Percentiles rank a stretch among this genome's conserved stretches.
Conservation (phyloP, 2,113 vertebrate species). For the Antigone vipio region DNA sequence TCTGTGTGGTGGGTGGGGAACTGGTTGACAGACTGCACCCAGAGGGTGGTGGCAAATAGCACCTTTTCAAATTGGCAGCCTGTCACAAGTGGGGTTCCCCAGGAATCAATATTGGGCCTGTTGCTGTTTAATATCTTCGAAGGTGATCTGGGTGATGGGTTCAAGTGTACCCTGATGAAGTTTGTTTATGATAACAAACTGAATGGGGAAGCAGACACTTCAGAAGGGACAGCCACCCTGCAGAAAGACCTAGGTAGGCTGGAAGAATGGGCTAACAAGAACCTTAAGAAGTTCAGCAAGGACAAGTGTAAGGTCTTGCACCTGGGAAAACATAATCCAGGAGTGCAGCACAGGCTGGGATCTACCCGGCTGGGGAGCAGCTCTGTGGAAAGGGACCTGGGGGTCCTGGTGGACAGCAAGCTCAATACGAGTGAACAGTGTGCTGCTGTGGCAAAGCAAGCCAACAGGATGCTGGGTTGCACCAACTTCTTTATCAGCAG, state of each 20-base stretch:
- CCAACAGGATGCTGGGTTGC: neutral
- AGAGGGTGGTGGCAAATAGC: accelerated
- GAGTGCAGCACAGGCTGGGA: neutral
- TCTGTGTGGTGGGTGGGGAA: neutral
- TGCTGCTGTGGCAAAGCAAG: neutral
- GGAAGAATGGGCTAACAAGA: neutral
- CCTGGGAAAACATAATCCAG: neutral
- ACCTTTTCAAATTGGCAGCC: neutral
- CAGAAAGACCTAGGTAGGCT: neutral
- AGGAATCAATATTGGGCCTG: too few species aligned
- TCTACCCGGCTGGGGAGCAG: neutral
- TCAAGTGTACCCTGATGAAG: neutral
- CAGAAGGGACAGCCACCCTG: neutral
- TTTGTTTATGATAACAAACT: neutral
- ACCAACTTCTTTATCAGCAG: neutral
- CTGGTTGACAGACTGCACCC: neutral
- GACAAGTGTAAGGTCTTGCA: neutral
- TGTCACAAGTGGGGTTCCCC: neutral
- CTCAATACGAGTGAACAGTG: neutral
- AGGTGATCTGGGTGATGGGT: neutral
- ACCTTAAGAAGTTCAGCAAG: neutral
- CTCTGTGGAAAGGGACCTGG: neutral
- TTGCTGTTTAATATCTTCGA: neutral
- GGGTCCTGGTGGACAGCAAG: neutral
- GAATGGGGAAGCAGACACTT: neutral